A percentile compares a stretch with the other conserved stretches of the same genome.
Evolutionary conservation across 2,113 vertebrate genomes (phyloP).

Genomic region (Myotis brandtii): DNA sequence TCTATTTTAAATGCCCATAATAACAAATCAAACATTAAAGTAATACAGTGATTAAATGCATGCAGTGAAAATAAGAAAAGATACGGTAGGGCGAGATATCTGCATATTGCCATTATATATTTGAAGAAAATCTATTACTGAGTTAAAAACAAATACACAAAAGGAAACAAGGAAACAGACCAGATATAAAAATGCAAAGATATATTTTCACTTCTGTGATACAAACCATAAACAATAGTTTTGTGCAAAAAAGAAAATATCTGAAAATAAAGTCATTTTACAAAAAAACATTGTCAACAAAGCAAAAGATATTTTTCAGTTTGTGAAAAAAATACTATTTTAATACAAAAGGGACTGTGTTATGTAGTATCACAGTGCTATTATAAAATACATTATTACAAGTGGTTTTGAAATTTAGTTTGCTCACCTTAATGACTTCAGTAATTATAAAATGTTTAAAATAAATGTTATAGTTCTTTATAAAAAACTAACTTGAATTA

Average conservation of each 20-base stretch:
- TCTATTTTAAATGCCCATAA: constrained; percentile 87
- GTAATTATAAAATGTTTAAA: constrained; percentile 78
- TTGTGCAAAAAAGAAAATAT: constrained; percentile 95
- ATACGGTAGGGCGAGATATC: constrained; percentile 77
- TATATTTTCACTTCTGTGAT: constrained; percentile 96
- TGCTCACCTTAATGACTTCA: constrained; percentile 84
- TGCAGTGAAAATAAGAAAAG: constrained; percentile 86
- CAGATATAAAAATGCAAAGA: constrained; percentile 88
- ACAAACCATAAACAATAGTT: constrained; percentile 91
- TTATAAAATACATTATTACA: constrained; percentile 84
- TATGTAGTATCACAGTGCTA: constrained; percentile 82
- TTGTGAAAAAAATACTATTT: constrained; percentile 90
- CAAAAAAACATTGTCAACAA: constrained; percentile 84
- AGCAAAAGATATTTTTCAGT: constrained; percentile 80
- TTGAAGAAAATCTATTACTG: constrained; percentile 83
- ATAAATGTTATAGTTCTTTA: constrained; percentile 78
- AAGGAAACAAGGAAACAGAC: constrained; percentile 85
- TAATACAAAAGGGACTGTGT: constrained; percentile 86
- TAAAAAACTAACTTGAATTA: constrained; percentile 82
- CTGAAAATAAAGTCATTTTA: constrained; percentile 86
- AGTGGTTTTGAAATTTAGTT: constrained; percentile 93
- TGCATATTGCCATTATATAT: constrained; percentile 82
- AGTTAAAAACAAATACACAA: constrained; percentile 82
- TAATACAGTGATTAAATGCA: constrained; percentile 89
- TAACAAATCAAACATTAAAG: constrained; percentile 87